Evolutionary conservation across 2,888 invertebrate genomes (phyloP), one percentile per base, ranked within the genome.

Genomic region (Cosmorhoe ocellata): DNA sequence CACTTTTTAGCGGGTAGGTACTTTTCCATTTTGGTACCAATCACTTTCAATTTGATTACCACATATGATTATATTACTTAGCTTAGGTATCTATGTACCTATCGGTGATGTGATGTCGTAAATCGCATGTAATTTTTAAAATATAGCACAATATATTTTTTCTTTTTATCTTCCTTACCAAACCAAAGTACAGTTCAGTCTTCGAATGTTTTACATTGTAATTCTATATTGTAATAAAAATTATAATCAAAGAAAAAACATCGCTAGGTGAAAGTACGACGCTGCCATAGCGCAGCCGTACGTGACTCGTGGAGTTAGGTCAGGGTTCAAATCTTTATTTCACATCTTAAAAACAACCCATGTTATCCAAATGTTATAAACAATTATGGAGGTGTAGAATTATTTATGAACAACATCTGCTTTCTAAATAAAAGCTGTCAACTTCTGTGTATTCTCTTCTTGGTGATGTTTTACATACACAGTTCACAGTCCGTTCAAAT

Each of bases 301-400:
- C 50, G 47, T 55, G 49, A 40, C 42, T 50, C 12, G 36, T 41
- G 38, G 22, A 13, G 45, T 51, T 44, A 57, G 59, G 53, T 59
- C 55, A 59, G 42, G 49, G 61, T 56, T 61, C 53, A 57, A 57
- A 51, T 51, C 40, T 47, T 46, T 39, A 51, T 42, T 36, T 28
- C 1, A 27, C 46, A 46, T 46, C 41, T 42, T 33, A 22, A 37
- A 51, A 51, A 9, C 14, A 37, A 39, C 32, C 37, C 13, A 34
- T 28, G 41, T 33, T 28, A 31, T 32, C 4, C 22, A 28, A 42
- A 27, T 36, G 24, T 33, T 37, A 22, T 34, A 7, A 18, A 10
- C 14, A 14, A 13, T 27, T 38, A 39, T 3, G 28, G n/a, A 32
- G n/a, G 18, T 18, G 18, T 18, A 18, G 18, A 18, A 18, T 2